Percentiles rank a stretch among this genome's conserved stretches.
Conservation (phyloP, 2,888 invertebrate species). For the Seira sanloemensis region DNA sequence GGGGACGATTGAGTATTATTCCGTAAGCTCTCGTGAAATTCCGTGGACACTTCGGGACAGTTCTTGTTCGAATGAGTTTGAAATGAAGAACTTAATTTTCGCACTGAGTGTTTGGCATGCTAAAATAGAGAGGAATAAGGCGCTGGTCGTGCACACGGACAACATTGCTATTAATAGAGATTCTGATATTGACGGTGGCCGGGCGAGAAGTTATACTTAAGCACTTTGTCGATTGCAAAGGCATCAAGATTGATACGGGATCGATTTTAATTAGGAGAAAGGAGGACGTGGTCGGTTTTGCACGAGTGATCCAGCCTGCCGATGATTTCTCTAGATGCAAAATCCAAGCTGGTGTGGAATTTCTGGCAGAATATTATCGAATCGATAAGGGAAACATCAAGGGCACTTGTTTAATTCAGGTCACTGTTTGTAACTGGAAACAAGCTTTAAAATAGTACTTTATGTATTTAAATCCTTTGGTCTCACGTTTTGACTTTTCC, state of each 20-base stretch:
- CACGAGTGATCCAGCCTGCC: conserved; percentile 38
- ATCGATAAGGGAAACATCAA: conserved; percentile 16
- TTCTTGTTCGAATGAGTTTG: conserved; percentile 35
- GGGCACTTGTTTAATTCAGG: no score
- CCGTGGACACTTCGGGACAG: conserved; percentile 7
- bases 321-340: conserved; percentile 39
- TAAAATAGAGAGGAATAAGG: background rate
- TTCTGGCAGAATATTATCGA: conserved; percentile 2
- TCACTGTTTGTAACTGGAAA: no score
- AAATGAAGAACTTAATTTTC: conserved; percentile 50
- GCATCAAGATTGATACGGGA: no score
- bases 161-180: conserved; percentile 26
- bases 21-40: background rate
- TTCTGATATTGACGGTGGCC: no score
- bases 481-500: no score
- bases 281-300: no score
- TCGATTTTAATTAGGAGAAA: no score
- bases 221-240: no score
- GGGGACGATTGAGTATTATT: conserved; percentile 31
- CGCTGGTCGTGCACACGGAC: conserved; percentile 39
- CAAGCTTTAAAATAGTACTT: no score
- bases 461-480: no score
- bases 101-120: conserved; percentile 39
- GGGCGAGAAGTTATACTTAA: no score
- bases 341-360: background rate